Percentiles rank a stretch among this genome's conserved stretches.
Conservation (phyloP, 2,888 invertebrate genomes). For the Gerris lacustris region DNA sequence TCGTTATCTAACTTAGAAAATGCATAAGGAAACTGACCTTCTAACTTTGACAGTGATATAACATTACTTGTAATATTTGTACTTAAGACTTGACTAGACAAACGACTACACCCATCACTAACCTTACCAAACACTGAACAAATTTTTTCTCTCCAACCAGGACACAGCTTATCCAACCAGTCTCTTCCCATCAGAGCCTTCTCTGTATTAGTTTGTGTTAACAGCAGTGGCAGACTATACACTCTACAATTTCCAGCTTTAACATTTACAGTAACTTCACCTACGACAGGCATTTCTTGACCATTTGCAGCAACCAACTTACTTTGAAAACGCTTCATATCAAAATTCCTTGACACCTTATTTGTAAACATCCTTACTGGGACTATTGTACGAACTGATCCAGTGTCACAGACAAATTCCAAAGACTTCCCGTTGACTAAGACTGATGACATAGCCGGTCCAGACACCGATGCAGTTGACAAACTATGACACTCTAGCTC, state of each 20-base stretch:
- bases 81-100: neutral
- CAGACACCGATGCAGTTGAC: neutral
- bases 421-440: neutral
- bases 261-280: neutral
- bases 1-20: constrained; percentile 5
- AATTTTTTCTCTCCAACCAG: neutral
- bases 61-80: neutral
- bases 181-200: neutral
- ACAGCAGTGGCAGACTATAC: neutral
- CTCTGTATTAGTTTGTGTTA: neutral
- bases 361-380: neutral
- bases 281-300: neutral
- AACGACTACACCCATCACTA: too few species aligned
- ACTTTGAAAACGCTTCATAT: neutral
- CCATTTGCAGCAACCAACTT: neutral
- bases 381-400: neutral
- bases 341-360: neutral
- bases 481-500: neutral
- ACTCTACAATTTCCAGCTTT: neutral
- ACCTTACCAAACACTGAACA: neutral
- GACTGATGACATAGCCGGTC: neutral
- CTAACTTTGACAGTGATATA: neutral
- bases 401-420: neutral
- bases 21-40: neutral
- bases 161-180: neutral